Percentiles rank a stretch among this genome's conserved stretches.
Evolutionary conservation across 2,888 invertebrate species (phyloP).

Genomic region (Aricia artaxerxes): DNA sequence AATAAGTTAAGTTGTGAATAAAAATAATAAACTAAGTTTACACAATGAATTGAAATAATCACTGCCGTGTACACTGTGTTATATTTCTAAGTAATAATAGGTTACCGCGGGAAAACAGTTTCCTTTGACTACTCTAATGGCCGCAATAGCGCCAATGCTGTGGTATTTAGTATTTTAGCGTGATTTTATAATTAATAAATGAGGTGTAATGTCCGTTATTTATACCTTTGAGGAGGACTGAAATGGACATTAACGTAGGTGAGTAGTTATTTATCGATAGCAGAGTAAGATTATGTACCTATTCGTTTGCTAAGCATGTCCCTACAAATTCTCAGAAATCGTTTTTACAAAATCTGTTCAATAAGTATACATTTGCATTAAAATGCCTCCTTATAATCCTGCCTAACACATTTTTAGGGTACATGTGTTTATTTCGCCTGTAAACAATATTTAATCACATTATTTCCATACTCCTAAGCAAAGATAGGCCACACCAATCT

Average conservation of each 20-base stretch:
- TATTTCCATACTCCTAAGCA: neutral
- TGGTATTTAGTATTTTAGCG: conserved; percentile 65
- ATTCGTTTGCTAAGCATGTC: neutral
- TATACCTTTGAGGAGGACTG: conserved; percentile 57
- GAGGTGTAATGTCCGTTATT: conserved; percentile 50
- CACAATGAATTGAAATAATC: conserved; percentile 33
- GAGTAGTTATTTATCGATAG: conserved; percentile 46
- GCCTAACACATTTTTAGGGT: neutral
- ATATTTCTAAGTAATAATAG: conserved; percentile 42
- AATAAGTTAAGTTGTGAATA: conserved; percentile 32
- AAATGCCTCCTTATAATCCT: neutral
- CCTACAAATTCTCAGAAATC: conserved; percentile 27
- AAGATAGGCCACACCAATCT: neutral
- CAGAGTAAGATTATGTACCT: neutral
- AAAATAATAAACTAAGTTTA: conserved; percentile 35
- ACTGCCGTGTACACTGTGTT: conserved; percentile 39
- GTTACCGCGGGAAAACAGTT: conserved; percentile 78
- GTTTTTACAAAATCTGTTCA: conserved; percentile 8
- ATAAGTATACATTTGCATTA: neutral
- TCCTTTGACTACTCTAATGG: conserved; percentile 77
- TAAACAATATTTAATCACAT: neutral
- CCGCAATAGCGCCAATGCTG: conserved; percentile 79
- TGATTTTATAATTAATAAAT: conserved; percentile 58
- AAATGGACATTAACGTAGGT: conserved; percentile 78
- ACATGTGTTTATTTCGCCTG: neutral